phyloP scores from a whole-genome alignment of 2,797 vertebrate genomes.

The Cyprinodon diabolis region DNA sequence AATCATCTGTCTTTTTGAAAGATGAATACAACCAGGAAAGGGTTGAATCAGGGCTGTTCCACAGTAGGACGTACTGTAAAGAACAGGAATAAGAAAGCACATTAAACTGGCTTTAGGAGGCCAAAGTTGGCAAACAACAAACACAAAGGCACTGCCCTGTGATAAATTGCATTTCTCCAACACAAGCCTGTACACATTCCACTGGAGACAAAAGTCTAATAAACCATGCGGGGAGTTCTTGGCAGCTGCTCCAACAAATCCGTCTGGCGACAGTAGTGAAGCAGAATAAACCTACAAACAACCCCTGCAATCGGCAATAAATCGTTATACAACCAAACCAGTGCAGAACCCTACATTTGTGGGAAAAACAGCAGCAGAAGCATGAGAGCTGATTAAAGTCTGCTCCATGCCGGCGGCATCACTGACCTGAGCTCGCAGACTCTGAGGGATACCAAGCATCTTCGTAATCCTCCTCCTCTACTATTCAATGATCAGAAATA shows the following conservation, averaged over 20 bases:
- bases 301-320: neutral
- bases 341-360: neutral
- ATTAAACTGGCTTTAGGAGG: too few species aligned
- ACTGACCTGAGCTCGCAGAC: conserved; percentile 74
- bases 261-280: neutral
- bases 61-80: too few species aligned
- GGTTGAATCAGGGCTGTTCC: neutral
- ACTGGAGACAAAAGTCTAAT: neutral
- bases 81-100: neutral
- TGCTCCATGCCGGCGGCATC: neutral
- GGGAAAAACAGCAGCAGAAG: neutral
- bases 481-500: neutral
- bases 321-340: neutral
- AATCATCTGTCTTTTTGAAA: neutral
- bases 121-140: too few species aligned
- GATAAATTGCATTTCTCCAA: neutral
- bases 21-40: neutral
- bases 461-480: conserved; percentile 14
- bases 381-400: neutral
- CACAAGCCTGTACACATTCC: neutral
- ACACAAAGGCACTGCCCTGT: neutral
- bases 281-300: neutral
- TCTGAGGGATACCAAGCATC: conserved; percentile 48
- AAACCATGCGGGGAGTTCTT: neutral
- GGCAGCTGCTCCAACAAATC: neutral